Base-by-base conservation (phyloP, 2,888 invertebrate species). In the Lasioglossum leucozonium region DNA sequence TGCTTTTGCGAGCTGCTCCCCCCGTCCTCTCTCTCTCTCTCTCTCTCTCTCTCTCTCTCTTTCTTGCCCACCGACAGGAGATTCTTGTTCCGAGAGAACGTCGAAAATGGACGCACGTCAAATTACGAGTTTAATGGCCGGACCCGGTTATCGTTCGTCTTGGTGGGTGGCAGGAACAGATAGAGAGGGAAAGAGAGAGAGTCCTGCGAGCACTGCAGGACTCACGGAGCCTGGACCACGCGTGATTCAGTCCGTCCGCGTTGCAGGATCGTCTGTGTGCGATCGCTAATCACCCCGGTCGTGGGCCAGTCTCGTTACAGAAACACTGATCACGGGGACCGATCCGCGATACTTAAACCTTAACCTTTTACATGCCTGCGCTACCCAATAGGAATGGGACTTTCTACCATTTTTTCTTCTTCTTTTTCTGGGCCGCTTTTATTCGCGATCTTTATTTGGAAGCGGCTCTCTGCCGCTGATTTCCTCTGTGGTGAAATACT, bases 131-230 rank as follows among this genome's bases (percentile, higher is more conserved):
- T 84, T 86, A 86, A 86, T 81, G 77, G 58, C 74, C 16, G 65
- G 72, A 34, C 55, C 40, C 22, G 51, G 51, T 34, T 82, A 71
- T 77, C 83, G 72, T 82, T 84, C 77, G 72, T 30, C 87, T 67
- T 85, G 84, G 84, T 88, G 87, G 87, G 88, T 87, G 89, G 85
- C 84, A 80, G 72, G 51, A 26, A 81, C 81, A 44, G 71, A 30
- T 30, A 58, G 83, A 80, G 72, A 30, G 67, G 26, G 71, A 2
- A 22, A 67, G 67, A 37, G 67, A 51, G 51, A 51, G 22, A 3
- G 51, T n/a, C 51, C 30, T 30, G 65, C 30, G 65, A 65, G 16
- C 34, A 26, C 26, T 58, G 58, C n/a, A 26, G 58, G 13, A 65
- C 34, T 65, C 65, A 65, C 65, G 34, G 34, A 65, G 34, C 65